Evolutionary conservation across 2,797 vertebrate species (phyloP).

Genomic region (Odontamblyopus rebecca): DNA sequence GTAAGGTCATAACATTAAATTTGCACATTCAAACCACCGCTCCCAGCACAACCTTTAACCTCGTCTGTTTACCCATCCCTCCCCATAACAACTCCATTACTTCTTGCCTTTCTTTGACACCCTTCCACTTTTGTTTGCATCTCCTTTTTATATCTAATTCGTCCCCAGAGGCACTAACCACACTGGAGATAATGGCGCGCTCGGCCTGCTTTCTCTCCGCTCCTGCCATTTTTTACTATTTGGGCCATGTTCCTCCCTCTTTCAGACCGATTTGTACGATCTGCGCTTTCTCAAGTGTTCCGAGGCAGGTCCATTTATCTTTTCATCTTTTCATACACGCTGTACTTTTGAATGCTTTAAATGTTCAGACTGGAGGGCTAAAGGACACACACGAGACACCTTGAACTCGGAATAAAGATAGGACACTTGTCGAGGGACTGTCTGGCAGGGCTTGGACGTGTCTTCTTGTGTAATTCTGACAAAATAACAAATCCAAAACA

Average conservation of each 20-base stretch:
- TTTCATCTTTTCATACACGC: constrained; percentile 9
- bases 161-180: constrained; percentile 9
- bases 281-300: constrained; percentile 22
- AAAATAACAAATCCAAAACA: background rate
- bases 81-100: background rate
- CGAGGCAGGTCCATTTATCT: constrained; percentile 26
- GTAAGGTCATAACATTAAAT: background rate
- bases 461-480: background rate
- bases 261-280: constrained; percentile 5
- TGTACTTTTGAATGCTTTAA: constrained; percentile 7
- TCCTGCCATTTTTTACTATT: background rate
- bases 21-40: background rate
- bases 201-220: background rate
- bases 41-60: background rate
- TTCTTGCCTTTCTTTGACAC: constrained; percentile 6
- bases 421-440: background rate
- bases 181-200: constrained; percentile 9
- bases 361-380: constrained; percentile 16
- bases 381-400: constrained; percentile 25
- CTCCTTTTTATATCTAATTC: constrained; percentile 13
- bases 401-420: constrained; percentile 5
- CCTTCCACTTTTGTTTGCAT: constrained; percentile 7
- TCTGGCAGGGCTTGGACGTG: background rate
- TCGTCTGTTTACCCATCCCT: background rate
- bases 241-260: constrained; percentile 1